phyloP scores from a whole-genome alignment of 2,797 vertebrate genomes.

The Lacerta bilineata region DNA sequence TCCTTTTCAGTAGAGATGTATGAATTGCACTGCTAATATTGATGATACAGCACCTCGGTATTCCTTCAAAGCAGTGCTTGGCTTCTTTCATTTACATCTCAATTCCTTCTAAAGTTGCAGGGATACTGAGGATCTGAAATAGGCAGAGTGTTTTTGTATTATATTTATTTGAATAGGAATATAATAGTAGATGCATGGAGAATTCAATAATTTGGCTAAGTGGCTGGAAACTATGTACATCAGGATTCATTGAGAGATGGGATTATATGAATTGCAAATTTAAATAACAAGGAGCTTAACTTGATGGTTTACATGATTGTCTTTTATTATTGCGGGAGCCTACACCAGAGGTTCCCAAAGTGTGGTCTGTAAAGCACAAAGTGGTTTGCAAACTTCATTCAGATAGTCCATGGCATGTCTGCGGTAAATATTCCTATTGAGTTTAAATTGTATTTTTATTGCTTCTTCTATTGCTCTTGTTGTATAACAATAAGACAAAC shows the following conservation, averaged over 20 bases:
- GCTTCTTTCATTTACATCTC: not conserved
- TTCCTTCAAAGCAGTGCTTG: slow-evolving; percentile 50
- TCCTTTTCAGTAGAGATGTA: not conserved
- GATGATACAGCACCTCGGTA: slow-evolving; percentile 34
- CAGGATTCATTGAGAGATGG: not conserved
- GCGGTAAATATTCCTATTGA: no score
- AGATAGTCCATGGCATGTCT: no score
- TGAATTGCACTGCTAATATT: slow-evolving; percentile 12
- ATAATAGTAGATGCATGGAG: no score
- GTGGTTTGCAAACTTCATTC: no score
- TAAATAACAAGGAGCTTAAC: not conserved
- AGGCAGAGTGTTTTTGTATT: not conserved
- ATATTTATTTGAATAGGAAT: not conserved
- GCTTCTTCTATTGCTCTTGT: no score
- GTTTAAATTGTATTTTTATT: no score
- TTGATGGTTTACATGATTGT: not conserved
- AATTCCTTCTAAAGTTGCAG: not conserved
- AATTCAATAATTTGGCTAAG: no score
- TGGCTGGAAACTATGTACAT: not conserved
- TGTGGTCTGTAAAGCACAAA: no score
- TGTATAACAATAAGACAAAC: no score
- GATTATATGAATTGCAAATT: not conserved
- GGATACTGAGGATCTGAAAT: not conserved
- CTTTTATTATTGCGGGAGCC: not conserved
- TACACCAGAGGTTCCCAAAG: no score